Percentiles rank a stretch among this genome's conserved stretches.
phyloP scores from a whole-genome alignment of 2,113 vertebrate species.

The Stercorarius parasiticus region DNA sequence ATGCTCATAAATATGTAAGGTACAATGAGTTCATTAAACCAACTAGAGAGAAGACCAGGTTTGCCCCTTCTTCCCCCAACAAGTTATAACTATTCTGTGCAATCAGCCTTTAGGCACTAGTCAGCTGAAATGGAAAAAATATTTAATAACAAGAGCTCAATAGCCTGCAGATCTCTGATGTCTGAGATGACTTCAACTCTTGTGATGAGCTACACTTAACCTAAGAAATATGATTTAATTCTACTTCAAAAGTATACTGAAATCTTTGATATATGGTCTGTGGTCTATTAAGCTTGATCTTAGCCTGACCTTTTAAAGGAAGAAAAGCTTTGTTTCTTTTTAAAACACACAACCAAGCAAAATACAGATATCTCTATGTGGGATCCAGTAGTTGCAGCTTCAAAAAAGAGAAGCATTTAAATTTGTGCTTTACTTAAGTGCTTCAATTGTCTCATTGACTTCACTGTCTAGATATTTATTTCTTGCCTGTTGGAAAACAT shows the following conservation, averaged over 20 bases:
- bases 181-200: slow-evolving; percentile 52
- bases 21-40: neutral
- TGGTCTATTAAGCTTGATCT: slow-evolving; percentile 41
- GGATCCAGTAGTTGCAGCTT: neutral
- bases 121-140: slow-evolving; percentile 53
- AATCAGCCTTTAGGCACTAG: slow-evolving; percentile 40
- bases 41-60: neutral
- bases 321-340: slow-evolving; percentile 18
- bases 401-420: neutral
- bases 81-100: neutral
- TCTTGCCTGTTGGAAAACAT: slow-evolving; percentile 4
- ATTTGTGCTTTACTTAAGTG: neutral
- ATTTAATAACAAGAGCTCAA: slow-evolving; percentile 49
- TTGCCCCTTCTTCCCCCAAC: slow-evolving; percentile 9
- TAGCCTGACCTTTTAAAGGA: slow-evolving; percentile 35
- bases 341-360: neutral
- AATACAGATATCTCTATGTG: neutral
- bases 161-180: slow-evolving; percentile 46
- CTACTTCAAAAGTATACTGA: slow-evolving; percentile 42
- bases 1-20: neutral
- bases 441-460: slow-evolving; percentile 13
- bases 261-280: slow-evolving; percentile 52
- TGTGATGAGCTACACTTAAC: slow-evolving; percentile 35
- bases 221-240: slow-evolving; percentile 59
- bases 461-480: neutral